Evolutionary conservation across 2,888 invertebrate species (phyloP).

Genomic region (Elysia crispata): DNA sequence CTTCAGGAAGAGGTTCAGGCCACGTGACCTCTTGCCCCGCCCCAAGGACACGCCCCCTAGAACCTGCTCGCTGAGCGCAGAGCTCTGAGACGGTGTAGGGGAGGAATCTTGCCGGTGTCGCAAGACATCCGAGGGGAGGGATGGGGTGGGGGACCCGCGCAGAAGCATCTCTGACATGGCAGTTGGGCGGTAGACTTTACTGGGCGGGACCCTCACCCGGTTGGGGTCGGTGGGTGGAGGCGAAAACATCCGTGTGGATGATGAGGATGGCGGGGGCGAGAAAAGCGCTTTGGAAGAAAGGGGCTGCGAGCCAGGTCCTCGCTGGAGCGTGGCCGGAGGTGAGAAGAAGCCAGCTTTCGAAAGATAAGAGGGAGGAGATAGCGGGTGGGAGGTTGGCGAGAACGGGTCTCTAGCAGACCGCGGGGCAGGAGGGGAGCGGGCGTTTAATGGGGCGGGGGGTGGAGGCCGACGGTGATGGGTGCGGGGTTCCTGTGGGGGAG

Average conservation of each 20-base stretch:
- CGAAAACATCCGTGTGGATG: background rate
- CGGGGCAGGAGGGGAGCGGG: background rate
- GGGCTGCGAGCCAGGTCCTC: no score
- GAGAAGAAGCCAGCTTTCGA: background rate
- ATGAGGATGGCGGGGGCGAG: background rate
- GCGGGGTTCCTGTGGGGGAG: background rate
- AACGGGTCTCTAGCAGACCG: background rate
- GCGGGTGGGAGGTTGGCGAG: no score
- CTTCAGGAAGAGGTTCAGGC: conserved; percentile 66
- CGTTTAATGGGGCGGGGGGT: background rate
- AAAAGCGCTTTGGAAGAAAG: no score
- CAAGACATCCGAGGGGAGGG: conserved; percentile 43
- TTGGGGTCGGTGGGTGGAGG: conserved; percentile 15
- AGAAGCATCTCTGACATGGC: conserved; percentile 33
- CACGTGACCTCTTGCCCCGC: conserved; percentile 57
- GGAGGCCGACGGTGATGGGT: background rate
- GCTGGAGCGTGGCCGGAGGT: no score
- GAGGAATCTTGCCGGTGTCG: conserved; percentile 30
- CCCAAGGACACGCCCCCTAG: conserved; percentile 36
- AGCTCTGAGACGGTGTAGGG: conserved; percentile 46
- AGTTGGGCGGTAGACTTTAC: conserved; percentile 40
- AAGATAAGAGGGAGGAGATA: background rate
- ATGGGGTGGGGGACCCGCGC: conserved; percentile 44
- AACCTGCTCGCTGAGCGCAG: conserved; percentile 43
- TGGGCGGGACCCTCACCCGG: background rate